A percentile compares a stretch with the other conserved stretches of the same genome.
These are phyloP conservation scores for Crepidodera aurea DNA, from an alignment of 2,888 invertebrate species.

Conservation along the genomic window DNA sequence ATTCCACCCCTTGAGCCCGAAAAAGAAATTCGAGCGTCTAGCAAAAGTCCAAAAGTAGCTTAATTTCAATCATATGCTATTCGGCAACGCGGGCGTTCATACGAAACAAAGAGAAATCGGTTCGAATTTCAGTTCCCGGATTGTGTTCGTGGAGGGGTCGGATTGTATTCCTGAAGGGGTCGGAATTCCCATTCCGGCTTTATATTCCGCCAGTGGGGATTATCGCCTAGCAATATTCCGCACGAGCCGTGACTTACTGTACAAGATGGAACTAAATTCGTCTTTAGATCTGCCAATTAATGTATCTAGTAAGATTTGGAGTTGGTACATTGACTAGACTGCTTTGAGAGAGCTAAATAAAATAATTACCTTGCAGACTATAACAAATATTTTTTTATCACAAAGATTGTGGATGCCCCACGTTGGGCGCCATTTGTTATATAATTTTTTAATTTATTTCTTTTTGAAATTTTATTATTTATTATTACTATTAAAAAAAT, in stretches of 20 bases:
- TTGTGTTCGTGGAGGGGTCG: slow-evolving; percentile 33
- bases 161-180: slow-evolving; percentile 47
- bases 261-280: slow-evolving; percentile 29
- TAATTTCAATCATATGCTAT: slow-evolving; percentile 28
- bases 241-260: slow-evolving; percentile 50
- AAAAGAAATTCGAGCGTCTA: slow-evolving; percentile 16
- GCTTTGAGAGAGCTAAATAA: too few relatives aligned
- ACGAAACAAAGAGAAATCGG: slow-evolving; percentile 49
- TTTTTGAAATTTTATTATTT: too few relatives aligned
- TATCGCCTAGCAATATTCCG: slow-evolving; percentile 45
- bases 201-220: slow-evolving; percentile 49
- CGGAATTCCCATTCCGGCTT: slow-evolving; percentile 42
- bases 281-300: slow-evolving; percentile 37
- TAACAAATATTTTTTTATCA: too few relatives aligned
- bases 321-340: neutral
- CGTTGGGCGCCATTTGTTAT: too few relatives aligned
- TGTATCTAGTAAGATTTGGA: neutral
- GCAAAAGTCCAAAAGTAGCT: slow-evolving; percentile 23
- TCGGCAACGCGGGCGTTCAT: slow-evolving; percentile 20
- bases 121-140: slow-evolving; percentile 45
- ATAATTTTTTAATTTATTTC: too few relatives aligned
- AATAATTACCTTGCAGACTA: too few relatives aligned
- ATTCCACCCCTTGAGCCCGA: neutral
- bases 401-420: too few relatives aligned
- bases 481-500: too few relatives aligned